Evolutionary conservation across 2,888 invertebrate genomes (phyloP), one percentile per base, ranked within the genome.

Genomic region (Bruchidius siliquastri): DNA sequence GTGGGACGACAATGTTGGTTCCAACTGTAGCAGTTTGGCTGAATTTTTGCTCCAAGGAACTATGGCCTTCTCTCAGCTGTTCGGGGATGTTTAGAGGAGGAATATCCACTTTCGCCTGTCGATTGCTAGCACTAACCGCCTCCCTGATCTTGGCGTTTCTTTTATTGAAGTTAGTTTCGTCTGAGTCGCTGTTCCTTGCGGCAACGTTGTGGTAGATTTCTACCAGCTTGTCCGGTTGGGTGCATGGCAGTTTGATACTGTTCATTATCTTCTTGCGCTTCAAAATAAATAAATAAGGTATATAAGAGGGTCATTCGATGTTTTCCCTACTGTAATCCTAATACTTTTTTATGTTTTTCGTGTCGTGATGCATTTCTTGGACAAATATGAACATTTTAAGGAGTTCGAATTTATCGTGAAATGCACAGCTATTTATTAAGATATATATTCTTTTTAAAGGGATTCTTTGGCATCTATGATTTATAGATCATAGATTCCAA

Each of bases 151-250:
- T 49, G 10, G 49, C 6, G 6, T 49, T 49, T 18, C 49, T 49
- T 49, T 49, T 49, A 13, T 49, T 49, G 49, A 49, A 49, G 49
- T 49, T 49, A 13, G 49, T 49, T 70, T 83, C 84, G 8, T 85
- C 85, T 0, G 86, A 85, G 74, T 85, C 84, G 73, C 84, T 85
- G 26, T 80, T 81, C 74, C 83, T 85, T 0, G 83, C 82, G 0
- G 85, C 85, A 22, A 78, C 79, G 74, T 87, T 87, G 73, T 86
- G 87, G 75, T 86, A 87, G 22, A 87, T 80, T 78, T 87, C 87
- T 2, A 87, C 84, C 32, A 87, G 76, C 74, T 85, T 84, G 22
- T 83, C 80, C 66, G 71, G 67, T 71, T 49, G 8, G 71, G 21
- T 1, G 20, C 21, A 68, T 1, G 22, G 22, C 1, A 68, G 68